Conservation (phyloP, 1,140 invertebrate species). For the Saccostrea glomerata region DNA sequence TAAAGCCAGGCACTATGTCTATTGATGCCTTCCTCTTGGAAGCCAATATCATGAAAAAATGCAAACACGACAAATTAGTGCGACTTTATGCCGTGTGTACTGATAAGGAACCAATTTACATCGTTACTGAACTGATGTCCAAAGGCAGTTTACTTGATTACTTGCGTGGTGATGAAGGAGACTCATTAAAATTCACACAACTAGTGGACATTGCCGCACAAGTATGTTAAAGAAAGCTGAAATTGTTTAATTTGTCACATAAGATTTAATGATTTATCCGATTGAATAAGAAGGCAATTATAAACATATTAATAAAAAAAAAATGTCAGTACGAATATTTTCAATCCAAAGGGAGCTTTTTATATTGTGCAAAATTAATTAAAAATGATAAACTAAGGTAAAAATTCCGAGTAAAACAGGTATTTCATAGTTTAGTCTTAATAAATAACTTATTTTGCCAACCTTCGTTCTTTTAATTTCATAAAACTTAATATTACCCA, state of each 20-base stretch:
- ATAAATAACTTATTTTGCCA: too few relatives aligned
- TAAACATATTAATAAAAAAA: too few relatives aligned
- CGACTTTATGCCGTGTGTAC: slow-evolving; percentile 98
- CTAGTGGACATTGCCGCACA: slow-evolving; percentile 97
- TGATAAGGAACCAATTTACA: slow-evolving; percentile 98
- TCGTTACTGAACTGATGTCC: slow-evolving; percentile 99
- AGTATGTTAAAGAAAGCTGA: slow-evolving; percentile 73
- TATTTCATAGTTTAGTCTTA: too few relatives aligned
- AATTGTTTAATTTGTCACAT: background rate
- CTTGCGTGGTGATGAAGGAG: slow-evolving; percentile 85
- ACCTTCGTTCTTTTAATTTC: too few relatives aligned
- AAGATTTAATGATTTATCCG: too few relatives aligned
- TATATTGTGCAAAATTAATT: too few relatives aligned
- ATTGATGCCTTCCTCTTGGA: slow-evolving; percentile 97
- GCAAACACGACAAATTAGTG: slow-evolving; percentile 96
- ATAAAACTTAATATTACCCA: too few relatives aligned
- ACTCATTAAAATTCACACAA: slow-evolving; percentile 91
- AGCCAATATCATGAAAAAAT: slow-evolving; percentile 99
- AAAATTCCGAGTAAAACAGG: too few relatives aligned
- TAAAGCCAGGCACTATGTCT: slow-evolving; percentile 97
- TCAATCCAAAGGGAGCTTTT: too few relatives aligned
- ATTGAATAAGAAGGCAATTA: too few relatives aligned
- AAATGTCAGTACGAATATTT: too few relatives aligned
- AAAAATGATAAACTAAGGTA: too few relatives aligned
- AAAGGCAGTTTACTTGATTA: slow-evolving; percentile 94